Base-by-base conservation (phyloP, 2,888 invertebrate genomes). In the Micoletzkya japonica region DNA sequence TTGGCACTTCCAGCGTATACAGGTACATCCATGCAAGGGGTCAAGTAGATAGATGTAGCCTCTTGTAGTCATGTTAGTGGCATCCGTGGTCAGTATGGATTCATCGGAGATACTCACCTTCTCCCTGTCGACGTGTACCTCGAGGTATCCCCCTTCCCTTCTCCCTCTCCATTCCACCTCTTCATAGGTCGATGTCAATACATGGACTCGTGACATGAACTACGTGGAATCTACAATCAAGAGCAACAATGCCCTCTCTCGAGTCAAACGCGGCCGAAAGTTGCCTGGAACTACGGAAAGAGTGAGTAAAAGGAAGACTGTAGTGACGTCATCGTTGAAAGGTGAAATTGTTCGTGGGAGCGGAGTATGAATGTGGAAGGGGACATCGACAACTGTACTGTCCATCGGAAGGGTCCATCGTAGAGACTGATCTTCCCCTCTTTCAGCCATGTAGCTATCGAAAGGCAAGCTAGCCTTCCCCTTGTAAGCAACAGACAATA, bases 281-380 rank as follows among this genome's bases (percentile, higher is more conserved):
- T 26, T 50, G 20, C 50, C 63, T 32, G 36, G 28, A 36, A 37
- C 54, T 73, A 56, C 56, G 26, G 26, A 73, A 73, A 39, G 74
- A 72, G 24, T 73, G 36, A 58, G 54, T 26, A 50, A 59, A 44
- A 49, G 36, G 52, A 64, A 1, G 60, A 56, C 26, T 69, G 72
- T 28, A 71, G 66, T 3, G 2, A 30, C 28, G 60, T 67, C 34
- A 57, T 32, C 39, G 2, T 44, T 69, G 61, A 28, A n/a, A 74
- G 67, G 77, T 77, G 36, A 79, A 79, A 72, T 60, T 79, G 14
- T 95, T 95, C 86, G 91, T 97, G 70, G 97, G 97, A 0, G 91
- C 93, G 81, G 97, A 98, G 86, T 97, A 96, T 87, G 97, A 98
- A 87, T 98, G 97, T 87, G 92, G 93, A 0, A 87, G 93, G n/a